phyloP scores from a whole-genome alignment of 2,797 vertebrate genomes.

The Parauchenoglanis ngamensis region DNA sequence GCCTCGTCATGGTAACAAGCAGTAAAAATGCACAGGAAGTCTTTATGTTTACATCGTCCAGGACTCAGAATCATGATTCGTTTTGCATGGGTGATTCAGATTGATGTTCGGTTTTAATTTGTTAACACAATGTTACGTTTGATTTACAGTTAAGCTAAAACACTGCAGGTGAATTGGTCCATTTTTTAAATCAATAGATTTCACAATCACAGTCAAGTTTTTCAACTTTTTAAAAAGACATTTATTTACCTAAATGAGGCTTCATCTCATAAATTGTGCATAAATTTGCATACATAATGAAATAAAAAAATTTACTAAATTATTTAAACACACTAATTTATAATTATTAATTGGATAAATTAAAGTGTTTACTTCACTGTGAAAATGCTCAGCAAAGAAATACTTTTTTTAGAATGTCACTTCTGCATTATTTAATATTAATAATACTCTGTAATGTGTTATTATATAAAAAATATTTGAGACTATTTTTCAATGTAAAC shows the following conservation, averaged over 20 bases:
- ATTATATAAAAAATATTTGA: not conserved
- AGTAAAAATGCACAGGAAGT: not conserved
- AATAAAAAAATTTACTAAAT: not conserved
- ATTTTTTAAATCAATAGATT: not conserved
- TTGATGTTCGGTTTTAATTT: not conserved
- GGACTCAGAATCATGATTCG: not conserved
- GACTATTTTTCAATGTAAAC: not conserved
- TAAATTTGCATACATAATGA: not conserved
- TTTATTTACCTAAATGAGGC: not conserved
- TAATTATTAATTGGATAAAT: too few species aligned
- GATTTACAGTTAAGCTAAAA: not conserved
- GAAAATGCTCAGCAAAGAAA: not conserved
- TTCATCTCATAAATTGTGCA: not conserved
- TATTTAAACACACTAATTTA: too few species aligned
- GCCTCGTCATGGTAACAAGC: conserved; percentile 4
- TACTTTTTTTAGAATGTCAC: not conserved
- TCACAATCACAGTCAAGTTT: not conserved
- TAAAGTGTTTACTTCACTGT: not conserved
- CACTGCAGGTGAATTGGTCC: not conserved
- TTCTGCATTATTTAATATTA: not conserved
- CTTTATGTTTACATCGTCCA: not conserved
- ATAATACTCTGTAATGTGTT: not conserved
- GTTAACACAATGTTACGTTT: not conserved
- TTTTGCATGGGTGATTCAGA: not conserved
- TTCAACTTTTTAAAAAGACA: not conserved